Percentiles rank a stretch among this genome's conserved stretches.
These are phyloP conservation scores for Schizopygopsis malacanthus DNA, from an alignment of 2,797 vertebrate genomes.

Conservation along the genomic window DNA sequence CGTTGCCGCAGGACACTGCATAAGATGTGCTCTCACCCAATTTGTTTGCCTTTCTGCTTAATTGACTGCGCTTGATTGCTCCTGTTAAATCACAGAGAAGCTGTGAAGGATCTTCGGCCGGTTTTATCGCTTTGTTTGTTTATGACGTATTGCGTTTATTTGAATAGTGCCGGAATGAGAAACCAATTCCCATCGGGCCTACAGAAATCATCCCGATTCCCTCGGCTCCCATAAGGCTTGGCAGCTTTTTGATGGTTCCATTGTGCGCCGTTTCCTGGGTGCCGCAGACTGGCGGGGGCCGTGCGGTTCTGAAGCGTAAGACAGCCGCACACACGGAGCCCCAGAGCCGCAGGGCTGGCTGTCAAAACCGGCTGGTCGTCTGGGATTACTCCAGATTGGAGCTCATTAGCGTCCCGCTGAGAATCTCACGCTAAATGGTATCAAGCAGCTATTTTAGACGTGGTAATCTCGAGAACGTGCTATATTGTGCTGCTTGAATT, in stretches of 20 bases:
- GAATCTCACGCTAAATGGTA: slow-evolving; percentile 64
- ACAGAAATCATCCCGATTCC: slow-evolving; percentile 40
- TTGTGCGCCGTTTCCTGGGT: slow-evolving; percentile 43
- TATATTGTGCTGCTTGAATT: slow-evolving; percentile 59
- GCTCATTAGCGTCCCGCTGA: slow-evolving; percentile 65
- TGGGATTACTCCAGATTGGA: slow-evolving; percentile 66
- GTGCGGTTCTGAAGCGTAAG: slow-evolving; percentile 51
- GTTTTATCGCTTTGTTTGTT: slow-evolving; percentile 35
- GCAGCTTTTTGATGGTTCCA: slow-evolving; percentile 51
- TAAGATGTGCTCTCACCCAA: slow-evolving; percentile 46
- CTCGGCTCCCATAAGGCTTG: slow-evolving; percentile 41
- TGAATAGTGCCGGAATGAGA: not conserved
- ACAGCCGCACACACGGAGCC: slow-evolving; percentile 53
- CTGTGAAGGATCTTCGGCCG: slow-evolving; percentile 40
- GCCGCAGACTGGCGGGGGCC: slow-evolving; percentile 42
- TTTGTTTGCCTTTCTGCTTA: slow-evolving; percentile 50
- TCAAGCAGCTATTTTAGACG: slow-evolving; percentile 66
- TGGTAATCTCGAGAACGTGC: slow-evolving; percentile 60
- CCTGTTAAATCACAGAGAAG: slow-evolving; percentile 45
- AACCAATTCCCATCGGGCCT: slow-evolving; percentile 26
- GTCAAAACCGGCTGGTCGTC: slow-evolving; percentile 61
- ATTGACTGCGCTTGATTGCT: slow-evolving; percentile 52
- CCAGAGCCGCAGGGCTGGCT: slow-evolving; percentile 60
- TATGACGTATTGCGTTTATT: not conserved
- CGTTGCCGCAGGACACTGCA: slow-evolving; percentile 41